These are phyloP conservation scores for Rissa tridactyla DNA, from an alignment of 2,113 vertebrate genomes.

Conservation along the genomic window DNA sequence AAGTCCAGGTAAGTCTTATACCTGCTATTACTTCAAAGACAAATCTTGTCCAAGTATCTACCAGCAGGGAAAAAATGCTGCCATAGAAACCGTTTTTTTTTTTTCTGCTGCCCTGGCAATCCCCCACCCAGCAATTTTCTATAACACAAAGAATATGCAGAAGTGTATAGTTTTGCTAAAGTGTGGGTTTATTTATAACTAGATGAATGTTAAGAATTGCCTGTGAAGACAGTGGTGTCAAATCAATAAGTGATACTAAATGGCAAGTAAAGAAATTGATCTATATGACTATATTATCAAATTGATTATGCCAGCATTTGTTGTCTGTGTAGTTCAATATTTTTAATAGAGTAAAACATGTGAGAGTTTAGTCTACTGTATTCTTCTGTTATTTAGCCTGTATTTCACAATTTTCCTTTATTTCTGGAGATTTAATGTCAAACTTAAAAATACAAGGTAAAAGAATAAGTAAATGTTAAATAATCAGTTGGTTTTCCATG, in stretches of 20 bases:
- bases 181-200: background rate
- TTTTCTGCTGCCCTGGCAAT: background rate
- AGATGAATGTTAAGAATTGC: background rate
- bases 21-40: background rate
- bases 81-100: background rate
- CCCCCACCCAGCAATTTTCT: background rate
- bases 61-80: background rate
- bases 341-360: background rate
- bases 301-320: background rate
- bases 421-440: background rate
- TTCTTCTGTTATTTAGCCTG: background rate
- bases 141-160: background rate
- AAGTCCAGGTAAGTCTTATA: background rate
- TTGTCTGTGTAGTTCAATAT: background rate
- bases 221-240: background rate
- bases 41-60: background rate
- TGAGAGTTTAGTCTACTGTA: background rate
- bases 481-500: background rate
- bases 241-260: background rate
- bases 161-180: background rate
- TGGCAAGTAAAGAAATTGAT: background rate
- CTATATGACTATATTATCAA: background rate
- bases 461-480: background rate
- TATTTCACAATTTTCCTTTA: background rate
- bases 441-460: background rate